These are phyloP conservation scores for Aurelia coerulea DNA, from an alignment of 30 jellyfish, hydroid and myxozoan genomes.

Conservation along the genomic window DNA sequence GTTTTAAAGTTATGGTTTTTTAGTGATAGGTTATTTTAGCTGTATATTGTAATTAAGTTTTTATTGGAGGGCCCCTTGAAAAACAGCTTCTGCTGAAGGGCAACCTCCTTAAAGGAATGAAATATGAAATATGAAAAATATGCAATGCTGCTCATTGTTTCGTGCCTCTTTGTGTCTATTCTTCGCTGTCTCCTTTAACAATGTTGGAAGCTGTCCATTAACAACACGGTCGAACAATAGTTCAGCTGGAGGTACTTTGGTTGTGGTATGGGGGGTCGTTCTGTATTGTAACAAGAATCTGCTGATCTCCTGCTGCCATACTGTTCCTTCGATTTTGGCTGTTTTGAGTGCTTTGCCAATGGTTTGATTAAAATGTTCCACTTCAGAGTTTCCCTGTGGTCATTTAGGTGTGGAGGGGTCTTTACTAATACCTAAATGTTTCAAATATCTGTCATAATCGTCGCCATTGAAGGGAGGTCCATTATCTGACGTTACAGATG, in stretches of 20 bases:
- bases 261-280: conserved; percentile 41
- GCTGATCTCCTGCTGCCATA: conserved; percentile 43
- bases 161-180: conserved; percentile 9
- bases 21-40: too few relatives aligned
- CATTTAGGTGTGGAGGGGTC: conserved; percentile 28
- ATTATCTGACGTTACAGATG: conserved; percentile 22
- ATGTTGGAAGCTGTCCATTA: conserved; percentile 17
- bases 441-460: conserved; percentile 18
- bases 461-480: conserved; percentile 65
- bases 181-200: background rate
- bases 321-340: conserved; percentile 15
- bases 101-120: too few relatives aligned
- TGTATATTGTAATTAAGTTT: too few relatives aligned
- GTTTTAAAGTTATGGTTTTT: too few relatives aligned
- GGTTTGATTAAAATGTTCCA: conserved; percentile 17
- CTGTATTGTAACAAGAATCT: conserved; percentile 26
- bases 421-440: conserved; percentile 6
- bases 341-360: conserved; percentile 36
- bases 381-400: conserved; percentile 39
- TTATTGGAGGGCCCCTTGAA: too few relatives aligned
- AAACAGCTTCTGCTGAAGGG: too few relatives aligned
- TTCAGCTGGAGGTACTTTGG: conserved; percentile 47
- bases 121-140: too few relatives aligned
- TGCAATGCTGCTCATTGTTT: background rate
- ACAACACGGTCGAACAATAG: conserved; percentile 38